Base-by-base conservation (phyloP, 2,888 invertebrate genomes). In the Ennomos fuscantarius region DNA sequence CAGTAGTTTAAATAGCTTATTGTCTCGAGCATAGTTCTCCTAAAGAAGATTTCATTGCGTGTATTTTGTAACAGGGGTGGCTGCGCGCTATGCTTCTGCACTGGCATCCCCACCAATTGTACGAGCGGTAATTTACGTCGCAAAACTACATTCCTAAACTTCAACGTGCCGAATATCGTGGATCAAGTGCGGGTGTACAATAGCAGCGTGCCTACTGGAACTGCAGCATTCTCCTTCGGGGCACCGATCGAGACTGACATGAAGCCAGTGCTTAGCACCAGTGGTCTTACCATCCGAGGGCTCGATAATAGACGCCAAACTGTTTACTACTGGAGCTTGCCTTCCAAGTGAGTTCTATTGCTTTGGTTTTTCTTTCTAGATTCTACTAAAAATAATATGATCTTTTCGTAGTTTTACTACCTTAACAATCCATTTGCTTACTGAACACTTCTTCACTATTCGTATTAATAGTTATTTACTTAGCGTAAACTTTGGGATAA, bases 41-140 rank as follows among this genome's bases (percentile, higher is more conserved):
- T n/a, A n/a, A n/a, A n/a, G n/a, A n/a, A n/a, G n/a, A n/a, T n/a
- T n/a, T n/a, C n/a, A n/a, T n/a, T n/a, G n/a, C n/a, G 33, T 31
- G 40, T 35, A 32, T 15, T 46, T 12, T 5, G 33, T 75, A 74
- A 24, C 78, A 92, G 92, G 66, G 95, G 96, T 68, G 99, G 99
- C 41, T 99, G 99, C 85, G 96, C 98, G 51, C 93, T 95, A 53
- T 99, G 99, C 87, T 99, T 99, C 96, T 99, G 99, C 85, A 97
- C 97, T 93, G 99, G 98, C 1, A 94, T 98, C 36, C 95, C 97
- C 24, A 24, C 24, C 5, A 24, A 24, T 6, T 99, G 99, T 82
- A 93, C 93, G 54, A 97, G 97, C 76, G 97, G 98, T 48, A 94
- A 93, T 54, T 94, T 94, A 87, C 95, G 95, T 62, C 93, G 97